A percentile compares a stretch with the other conserved stretches of the same genome.
Evolutionary conservation across 2,113 vertebrate genomes (phyloP).

Genomic region (Malaclemys terrapin): DNA sequence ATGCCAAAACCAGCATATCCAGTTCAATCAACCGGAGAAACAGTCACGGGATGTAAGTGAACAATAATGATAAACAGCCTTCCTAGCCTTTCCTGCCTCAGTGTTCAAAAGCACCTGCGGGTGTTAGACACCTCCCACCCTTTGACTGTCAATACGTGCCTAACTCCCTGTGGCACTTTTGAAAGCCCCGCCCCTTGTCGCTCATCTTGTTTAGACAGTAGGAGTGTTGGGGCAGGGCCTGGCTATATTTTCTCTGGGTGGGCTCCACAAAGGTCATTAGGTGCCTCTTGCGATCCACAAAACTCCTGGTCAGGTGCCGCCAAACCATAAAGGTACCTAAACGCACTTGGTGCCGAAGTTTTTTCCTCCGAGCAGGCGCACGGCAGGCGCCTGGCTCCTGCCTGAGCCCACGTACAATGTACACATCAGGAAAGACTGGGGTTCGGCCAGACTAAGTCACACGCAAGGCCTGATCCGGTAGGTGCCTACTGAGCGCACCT

Average conservation of each 20-base stretch:
- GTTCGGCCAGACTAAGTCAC: background rate
- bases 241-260: background rate
- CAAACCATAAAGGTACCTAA: background rate
- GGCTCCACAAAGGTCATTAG: background rate
- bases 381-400: background rate
- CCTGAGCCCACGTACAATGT: background rate
- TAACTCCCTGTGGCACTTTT: background rate
- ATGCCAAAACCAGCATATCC: background rate
- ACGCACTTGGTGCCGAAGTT: accelerated
- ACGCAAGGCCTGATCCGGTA: background rate
- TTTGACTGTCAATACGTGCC: background rate
- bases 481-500: background rate
- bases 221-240: background rate
- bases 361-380: background rate
- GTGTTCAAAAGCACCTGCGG: no score
- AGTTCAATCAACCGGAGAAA: background rate
- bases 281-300: background rate
- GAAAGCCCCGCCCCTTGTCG: background rate
- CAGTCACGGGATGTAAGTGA: background rate
- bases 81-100: no score
- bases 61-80: background rate
- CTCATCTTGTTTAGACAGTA: background rate
- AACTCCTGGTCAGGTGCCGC: background rate
- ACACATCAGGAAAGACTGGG: background rate
- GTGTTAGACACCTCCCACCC: no score